Evolutionary conservation across 35 echinoderm and acorn worm species (phyloP).

Genomic region (Apostichopus japonicus): DNA sequence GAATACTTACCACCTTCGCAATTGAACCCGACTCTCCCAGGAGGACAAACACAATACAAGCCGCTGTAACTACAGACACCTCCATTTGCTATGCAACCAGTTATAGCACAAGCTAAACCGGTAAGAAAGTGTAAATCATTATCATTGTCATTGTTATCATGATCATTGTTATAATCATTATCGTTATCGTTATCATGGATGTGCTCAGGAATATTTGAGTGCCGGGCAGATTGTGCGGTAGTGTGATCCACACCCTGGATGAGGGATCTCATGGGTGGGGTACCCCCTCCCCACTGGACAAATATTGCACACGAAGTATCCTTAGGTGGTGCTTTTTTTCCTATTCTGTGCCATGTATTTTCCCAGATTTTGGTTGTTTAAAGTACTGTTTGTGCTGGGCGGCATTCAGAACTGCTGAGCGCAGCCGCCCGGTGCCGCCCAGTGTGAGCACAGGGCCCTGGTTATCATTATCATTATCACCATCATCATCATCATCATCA

Average conservation of each 20-base stretch:
- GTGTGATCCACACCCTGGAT: too few species aligned
- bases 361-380: background rate
- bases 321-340: background rate
- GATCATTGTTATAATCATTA: background rate
- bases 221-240: background rate
- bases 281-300: too few species aligned
- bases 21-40: background rate
- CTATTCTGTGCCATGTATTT: too few species aligned
- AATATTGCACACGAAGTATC: background rate
- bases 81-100: background rate
- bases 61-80: constrained; percentile 9
- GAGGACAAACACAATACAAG: constrained; percentile 5
- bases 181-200: background rate
- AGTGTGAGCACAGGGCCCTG: background rate
- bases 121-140: background rate
- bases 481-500: background rate
- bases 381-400: too few species aligned
- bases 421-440: too few species aligned
- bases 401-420: too few species aligned
- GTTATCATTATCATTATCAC: background rate
- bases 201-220: too few species aligned
- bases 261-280: too few species aligned
- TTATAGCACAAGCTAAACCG: background rate
- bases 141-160: background rate
- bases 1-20: background rate